These are phyloP conservation scores for Neodiprion fabricii DNA, from an alignment of 1,140 invertebrate genomes.

Conservation along the genomic window DNA sequence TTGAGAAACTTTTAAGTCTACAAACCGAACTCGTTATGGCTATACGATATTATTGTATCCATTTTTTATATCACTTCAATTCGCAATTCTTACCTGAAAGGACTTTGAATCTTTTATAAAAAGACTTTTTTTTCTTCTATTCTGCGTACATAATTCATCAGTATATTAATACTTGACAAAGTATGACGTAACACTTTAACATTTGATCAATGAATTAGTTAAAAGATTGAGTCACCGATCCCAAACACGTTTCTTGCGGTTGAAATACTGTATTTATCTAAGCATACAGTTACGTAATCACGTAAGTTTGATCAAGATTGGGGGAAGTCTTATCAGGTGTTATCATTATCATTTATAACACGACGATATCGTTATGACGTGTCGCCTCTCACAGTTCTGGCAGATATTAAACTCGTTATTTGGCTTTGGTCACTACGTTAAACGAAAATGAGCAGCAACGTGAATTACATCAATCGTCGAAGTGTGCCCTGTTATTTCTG, in stretches of 20 bases:
- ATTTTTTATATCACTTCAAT: no score
- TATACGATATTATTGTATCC: no score
- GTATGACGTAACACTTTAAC: no score
- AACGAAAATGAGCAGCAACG: constrained; percentile 32
- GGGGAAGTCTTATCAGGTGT: constrained; percentile 9
- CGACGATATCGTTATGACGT: background rate
- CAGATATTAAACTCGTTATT: background rate
- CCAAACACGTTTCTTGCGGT: no score
- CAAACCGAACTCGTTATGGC: no score
- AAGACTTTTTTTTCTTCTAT: no score
- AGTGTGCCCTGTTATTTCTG: constrained; percentile 67
- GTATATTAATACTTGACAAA: no score
- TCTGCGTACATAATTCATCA: no score
- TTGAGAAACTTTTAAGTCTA: no score
- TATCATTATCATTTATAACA: constrained; percentile 1
- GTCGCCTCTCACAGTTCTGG: no score
- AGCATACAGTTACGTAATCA: background rate
- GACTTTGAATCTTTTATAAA: no score
- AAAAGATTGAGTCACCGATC: background rate
- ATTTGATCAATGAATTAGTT: background rate
- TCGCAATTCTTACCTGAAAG: no score
- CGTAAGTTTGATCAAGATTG: background rate
- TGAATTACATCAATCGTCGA: constrained; percentile 19
- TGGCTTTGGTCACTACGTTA: background rate
- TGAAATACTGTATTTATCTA: background rate